Conservation (phyloP, 2,797 vertebrate species). For the Schizothorax lantsangensis region DNA sequence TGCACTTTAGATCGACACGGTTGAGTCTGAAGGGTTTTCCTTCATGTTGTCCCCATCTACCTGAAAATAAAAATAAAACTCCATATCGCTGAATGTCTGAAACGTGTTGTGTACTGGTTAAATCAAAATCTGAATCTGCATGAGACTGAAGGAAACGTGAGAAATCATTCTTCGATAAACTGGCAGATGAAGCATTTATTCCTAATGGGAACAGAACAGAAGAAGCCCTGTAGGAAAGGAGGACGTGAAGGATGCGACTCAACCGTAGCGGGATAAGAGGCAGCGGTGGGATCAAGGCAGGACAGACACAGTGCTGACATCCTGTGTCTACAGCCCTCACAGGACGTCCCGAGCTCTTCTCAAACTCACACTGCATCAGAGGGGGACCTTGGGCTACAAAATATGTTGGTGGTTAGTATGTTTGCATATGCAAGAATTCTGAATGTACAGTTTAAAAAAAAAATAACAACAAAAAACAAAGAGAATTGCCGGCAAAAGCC, state of each 20-base stretch:
- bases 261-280: background rate
- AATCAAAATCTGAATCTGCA: background rate
- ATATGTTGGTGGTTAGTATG: background rate
- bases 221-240: background rate
- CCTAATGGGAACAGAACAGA: background rate
- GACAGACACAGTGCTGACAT: slow-evolving; percentile 1
- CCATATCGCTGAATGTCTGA: slow-evolving; percentile 3
- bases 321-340: background rate
- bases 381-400: slow-evolving; percentile 58
- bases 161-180: background rate
- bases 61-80: background rate
- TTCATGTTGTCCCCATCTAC: background rate
- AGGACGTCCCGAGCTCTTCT: background rate
- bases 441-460: background rate
- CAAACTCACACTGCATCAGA: slow-evolving; percentile 48
- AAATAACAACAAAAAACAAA: too few relatives aligned
- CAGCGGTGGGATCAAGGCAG: slow-evolving; percentile 21
- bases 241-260: background rate
- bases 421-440: background rate
- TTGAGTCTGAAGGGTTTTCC: slow-evolving; percentile 35
- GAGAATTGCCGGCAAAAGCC: background rate
- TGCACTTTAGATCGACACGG: slow-evolving; percentile 64
- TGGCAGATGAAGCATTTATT: background rate
- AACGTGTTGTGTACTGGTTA: background rate
- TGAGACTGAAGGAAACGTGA: slow-evolving; percentile 1